Base-by-base conservation (phyloP, 1,140 invertebrate species). In the Drosophila jambulina region DNA sequence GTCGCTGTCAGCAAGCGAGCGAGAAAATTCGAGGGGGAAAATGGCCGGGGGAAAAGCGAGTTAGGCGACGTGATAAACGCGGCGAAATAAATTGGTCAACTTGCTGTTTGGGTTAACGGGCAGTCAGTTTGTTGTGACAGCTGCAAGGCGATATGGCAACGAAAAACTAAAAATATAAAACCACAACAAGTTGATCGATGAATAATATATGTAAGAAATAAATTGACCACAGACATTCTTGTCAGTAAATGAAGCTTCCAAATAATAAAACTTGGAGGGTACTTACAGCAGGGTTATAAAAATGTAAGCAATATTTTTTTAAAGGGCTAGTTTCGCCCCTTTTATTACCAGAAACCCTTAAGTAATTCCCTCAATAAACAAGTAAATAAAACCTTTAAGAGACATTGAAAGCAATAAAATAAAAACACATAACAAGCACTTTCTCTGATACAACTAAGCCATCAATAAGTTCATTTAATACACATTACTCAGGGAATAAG, bases 21-120 rank as follows among this genome's bases (percentile, higher is more conserved):
- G n/a, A 17, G 29, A 21, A 70, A 71, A 34, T 48, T 49, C 46
- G 25, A 34, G 29, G 72, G 42, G 62, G 49, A 27, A 42, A 15
- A 17, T 12, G 25, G 13, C 9, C 6, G 12, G 40, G 8, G 72
- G 49, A n/a, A 59, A 60, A 40, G 19, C 38, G 27, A 40, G 51
- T 57, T 48, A 51, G 69, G 43, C 43, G 69, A 59, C 36, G 69
- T 61, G 63, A 69, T 75, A 77, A 83, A 75, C 60, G 72, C 49
- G 63, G 48, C 78, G n/a, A 84, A 87, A 88, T 88, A 84, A 90
- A 88, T 84, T 88, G 77, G 63, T 63, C 80, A 84, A 75, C 64
- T 51, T 71, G 69, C 69, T 36, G 67, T 51, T 46, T 61, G 59
- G 83, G 62, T 51, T 78, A 86, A 86, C 75, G 49, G 80, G 46